Conservation (phyloP, 1,140 invertebrate species). For the Pseudomyrmex gracilis region DNA sequence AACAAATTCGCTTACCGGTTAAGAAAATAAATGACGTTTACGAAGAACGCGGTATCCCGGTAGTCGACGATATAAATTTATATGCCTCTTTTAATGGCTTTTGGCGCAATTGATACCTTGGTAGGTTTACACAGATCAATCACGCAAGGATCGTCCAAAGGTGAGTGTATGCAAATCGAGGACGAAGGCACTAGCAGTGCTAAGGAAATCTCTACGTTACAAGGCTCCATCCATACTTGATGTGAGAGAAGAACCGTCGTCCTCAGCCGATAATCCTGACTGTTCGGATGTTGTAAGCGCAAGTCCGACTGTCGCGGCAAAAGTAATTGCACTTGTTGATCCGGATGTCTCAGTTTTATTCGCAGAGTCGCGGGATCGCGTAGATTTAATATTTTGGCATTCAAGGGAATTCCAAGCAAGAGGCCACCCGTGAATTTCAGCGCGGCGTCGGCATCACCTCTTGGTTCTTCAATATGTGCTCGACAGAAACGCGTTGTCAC, state of each 20-base stretch:
- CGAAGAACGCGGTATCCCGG: too few species aligned
- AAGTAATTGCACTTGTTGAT: constrained; percentile 94
- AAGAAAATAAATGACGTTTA: constrained; percentile 49
- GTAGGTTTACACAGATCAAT: constrained; percentile 96
- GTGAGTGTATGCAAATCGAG: constrained; percentile 83
- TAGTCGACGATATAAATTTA: constrained; percentile 36
- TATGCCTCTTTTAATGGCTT: constrained; percentile 94
- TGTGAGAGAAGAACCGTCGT: constrained; percentile 96
- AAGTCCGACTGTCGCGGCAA: constrained; percentile 91
- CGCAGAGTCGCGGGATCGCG: constrained; percentile 90
- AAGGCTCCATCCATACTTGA: constrained; percentile 95
- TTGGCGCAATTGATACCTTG: constrained; percentile 95
- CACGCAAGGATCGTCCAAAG: constrained; percentile 88
- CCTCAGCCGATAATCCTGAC: constrained; percentile 90
- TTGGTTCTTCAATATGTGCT: constrained; percentile 94
- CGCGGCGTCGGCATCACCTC: constrained; percentile 92
- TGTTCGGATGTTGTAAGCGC: constrained; percentile 83
- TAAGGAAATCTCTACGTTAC: constrained; percentile 94
- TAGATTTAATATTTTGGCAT: constrained; percentile 94
- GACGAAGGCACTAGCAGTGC: constrained; percentile 92
- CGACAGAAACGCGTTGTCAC: constrained; percentile 86
- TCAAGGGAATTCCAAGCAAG: constrained; percentile 93
- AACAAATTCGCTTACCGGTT: neutral
- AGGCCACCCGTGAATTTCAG: constrained; percentile 97
- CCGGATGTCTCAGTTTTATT: constrained; percentile 96